Base-by-base conservation (phyloP, 1,140 invertebrate genomes). In the Drosophila orena region DNA sequence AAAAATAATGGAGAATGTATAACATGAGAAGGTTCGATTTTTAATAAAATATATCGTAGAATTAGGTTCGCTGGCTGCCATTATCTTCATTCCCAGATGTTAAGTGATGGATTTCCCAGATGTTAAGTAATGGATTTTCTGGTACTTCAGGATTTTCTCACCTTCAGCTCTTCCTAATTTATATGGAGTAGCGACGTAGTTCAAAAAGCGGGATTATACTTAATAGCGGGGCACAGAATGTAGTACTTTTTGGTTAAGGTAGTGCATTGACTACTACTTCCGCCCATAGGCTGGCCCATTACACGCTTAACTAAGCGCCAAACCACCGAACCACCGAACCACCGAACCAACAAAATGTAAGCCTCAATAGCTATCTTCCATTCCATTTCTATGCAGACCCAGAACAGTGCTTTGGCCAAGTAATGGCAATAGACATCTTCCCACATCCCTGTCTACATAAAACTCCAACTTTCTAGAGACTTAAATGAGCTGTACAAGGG, bases 241-340 rank as follows among this genome's bases (percentile, higher is more conserved):
- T 27, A 27, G 22, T 49, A 12, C 10, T 37, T 40, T 12, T 3
- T 17, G 17, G 42, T 3, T 14, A 12, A 22, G 40, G 27, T 22
- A 17, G 17, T 34, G 34, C 44, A 53, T 37, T 24, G 15, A 30
- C 61, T 27, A 37, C 46, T 46, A 61, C 75, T 88, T 88, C 83
- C 81, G 83, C 70, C 77, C 46, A 44, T 50, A 27, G 54, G n/a
- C 17, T 35, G 60, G 68, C 55, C 81, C 49, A 89, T 88, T 88
- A 88, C 71, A 88, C 83, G 83, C 84, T 89, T 83, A 89, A 89
- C 84, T 83, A 81, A 89, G 57, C 66, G 53, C 59, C 75, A 46
- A 68, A 42, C 73, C 73, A 20, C n/a, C 3, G 42, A 43, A 46
- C 62, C 73, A 20, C 14, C 2, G 40, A 43, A 44, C 20, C 44